These are phyloP conservation scores for Zelleria hepariella DNA, from an alignment of 2,888 invertebrate species.

Conservation along the genomic window DNA sequence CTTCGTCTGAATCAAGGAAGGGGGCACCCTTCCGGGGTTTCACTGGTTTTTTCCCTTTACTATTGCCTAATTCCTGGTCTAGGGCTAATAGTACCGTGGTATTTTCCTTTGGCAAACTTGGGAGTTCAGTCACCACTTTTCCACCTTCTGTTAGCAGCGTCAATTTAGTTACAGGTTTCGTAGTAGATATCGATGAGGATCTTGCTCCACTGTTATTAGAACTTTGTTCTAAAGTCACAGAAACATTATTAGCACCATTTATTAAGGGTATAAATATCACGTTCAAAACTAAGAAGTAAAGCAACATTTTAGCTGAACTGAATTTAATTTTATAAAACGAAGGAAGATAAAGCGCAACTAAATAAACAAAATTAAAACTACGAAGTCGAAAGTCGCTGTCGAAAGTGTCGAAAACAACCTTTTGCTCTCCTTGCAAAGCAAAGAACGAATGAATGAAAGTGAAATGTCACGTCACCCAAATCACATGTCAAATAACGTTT, in stretches of 20 bases:
- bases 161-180: not conserved
- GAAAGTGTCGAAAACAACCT: not conserved
- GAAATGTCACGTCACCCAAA: not conserved
- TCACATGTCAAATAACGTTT: not conserved
- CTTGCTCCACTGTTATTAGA: no score
- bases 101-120: slow-evolving; percentile 30
- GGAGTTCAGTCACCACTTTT: slow-evolving; percentile 25
- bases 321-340: not conserved
- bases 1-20: not conserved
- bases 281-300: not conserved
- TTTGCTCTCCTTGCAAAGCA: not conserved
- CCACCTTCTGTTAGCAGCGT: slow-evolving; percentile 34
- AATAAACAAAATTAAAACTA: not conserved
- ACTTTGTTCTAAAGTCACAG: not conserved
- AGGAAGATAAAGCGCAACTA: not conserved
- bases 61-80: slow-evolving; percentile 31
- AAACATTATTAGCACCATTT: not conserved
- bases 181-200: not conserved
- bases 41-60: slow-evolving; percentile 26
- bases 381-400: not conserved
- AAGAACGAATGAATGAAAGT: not conserved
- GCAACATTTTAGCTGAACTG: not conserved
- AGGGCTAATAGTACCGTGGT: slow-evolving; percentile 24
- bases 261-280: not conserved
- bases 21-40: slow-evolving; percentile 34